Evolutionary conservation across 2,797 vertebrate species (phyloP).

Genomic region (Hirundo rustica): DNA sequence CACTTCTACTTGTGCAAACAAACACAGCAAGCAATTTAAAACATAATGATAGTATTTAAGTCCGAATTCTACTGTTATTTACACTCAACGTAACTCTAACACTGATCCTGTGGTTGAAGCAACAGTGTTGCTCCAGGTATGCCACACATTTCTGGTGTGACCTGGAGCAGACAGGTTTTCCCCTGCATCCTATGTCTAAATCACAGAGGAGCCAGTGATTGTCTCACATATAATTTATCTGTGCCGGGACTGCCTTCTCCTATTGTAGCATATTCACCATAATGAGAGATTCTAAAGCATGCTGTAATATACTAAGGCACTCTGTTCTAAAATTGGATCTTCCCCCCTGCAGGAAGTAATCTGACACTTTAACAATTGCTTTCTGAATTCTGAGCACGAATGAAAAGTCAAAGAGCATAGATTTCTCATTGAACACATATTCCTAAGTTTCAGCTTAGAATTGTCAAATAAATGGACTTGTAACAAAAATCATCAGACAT

Average conservation of each 20-base stretch:
- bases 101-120: background rate
- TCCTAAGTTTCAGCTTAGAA: background rate
- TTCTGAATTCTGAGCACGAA: background rate
- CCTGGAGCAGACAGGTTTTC: background rate
- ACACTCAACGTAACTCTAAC: background rate
- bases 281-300: background rate
- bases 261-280: background rate
- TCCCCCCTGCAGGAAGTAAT: background rate
- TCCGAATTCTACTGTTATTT: background rate
- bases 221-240: background rate
- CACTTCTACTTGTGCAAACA: background rate
- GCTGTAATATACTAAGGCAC: background rate
- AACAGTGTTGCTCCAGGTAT: background rate
- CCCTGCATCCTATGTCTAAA: background rate
- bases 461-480: background rate
- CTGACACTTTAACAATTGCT: background rate
- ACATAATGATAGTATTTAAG: background rate
- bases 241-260: background rate
- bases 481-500: background rate
- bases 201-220: fast-evolving
- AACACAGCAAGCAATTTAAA: background rate
- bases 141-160: background rate
- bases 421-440: background rate
- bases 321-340: background rate
- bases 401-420: background rate